Evolutionary conservation across 2,113 vertebrate genomes (phyloP), one percentile per base, ranked within the genome.

Genomic region (Marcusenius ussheri): DNA sequence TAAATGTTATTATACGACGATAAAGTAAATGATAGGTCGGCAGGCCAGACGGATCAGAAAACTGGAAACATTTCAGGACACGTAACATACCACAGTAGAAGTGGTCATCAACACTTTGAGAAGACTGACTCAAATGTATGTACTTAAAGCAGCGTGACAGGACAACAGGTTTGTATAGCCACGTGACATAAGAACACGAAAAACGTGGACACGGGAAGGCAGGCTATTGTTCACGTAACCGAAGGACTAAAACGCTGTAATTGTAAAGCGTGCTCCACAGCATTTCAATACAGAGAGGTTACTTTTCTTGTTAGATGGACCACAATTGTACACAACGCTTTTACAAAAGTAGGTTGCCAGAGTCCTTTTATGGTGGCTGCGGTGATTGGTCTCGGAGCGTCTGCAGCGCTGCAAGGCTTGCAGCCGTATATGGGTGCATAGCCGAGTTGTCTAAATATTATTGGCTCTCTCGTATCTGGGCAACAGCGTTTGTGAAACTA

Each of bases 401-500:
- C 58, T 94, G 95, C 94, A 95, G 93, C 95, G 96, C 96, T 90
- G 96, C 94, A 95, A 94, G 95, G 94, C 93, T 94, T 95, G 95
- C 94, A 96, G 96, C 93, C 95, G 96, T 91, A 96, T 93, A 96
- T 96, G 97, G 92, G 95, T 95, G 93, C 93, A 93, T 91, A 92
- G 93, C 93, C 96, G 94, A 95, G 95, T 94, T 97, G 96, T 94
- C 94, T 94, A 91, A 90, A 93, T 94, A 93, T 94, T 92, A 96
- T 95, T 97, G 96, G 96, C 90, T 93, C 91, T 91, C 88, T 93
- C 92, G 96, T 97, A 95, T 97, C 97, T 94, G 95, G 91, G 97
- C 96, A 97, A 97, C 96, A 93, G 93, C 96, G 90, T 92, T 93
- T 84, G 24, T 17, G 42, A 46, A 62, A 89, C 74, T 58, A 15